phyloP scores from a whole-genome alignment of 2,113 vertebrate species.

The Rhabdomys dilectus region DNA sequence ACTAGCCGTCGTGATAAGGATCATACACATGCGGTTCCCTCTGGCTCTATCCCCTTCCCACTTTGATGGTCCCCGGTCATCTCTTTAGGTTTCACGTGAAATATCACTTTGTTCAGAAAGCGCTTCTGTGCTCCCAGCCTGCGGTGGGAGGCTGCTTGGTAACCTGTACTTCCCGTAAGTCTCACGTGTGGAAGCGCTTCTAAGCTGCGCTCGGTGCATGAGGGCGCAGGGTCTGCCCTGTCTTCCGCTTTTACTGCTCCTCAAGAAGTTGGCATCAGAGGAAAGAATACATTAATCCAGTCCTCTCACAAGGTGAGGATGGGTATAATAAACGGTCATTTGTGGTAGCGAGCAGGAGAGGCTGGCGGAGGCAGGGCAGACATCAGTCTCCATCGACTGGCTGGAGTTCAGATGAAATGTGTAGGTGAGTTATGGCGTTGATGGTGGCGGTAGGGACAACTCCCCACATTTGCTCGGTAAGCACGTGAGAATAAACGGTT shows the following conservation, averaged over 20 bases:
- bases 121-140: neutral
- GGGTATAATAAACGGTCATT: neutral
- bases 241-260: neutral
- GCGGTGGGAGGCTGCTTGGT: neutral
- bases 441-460: neutral
- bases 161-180: neutral
- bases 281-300: neutral
- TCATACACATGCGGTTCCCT: neutral
- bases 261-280: slow-evolving; percentile 19
- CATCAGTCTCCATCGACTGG: neutral
- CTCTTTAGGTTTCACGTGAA: neutral
- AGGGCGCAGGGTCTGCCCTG: neutral
- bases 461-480: neutral
- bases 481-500: neutral
- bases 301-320: neutral
- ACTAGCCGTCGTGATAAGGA: neutral
- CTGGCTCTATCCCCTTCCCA: neutral
- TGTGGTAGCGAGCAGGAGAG: neutral
- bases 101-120: neutral
- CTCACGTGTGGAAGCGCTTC: neutral
- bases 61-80: neutral
- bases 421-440: neutral
- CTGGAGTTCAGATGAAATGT: neutral
- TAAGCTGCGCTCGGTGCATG: neutral
- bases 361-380: neutral